Conservation (phyloP, 1,140 invertebrate species). For the Notospermus geniculatus region DNA sequence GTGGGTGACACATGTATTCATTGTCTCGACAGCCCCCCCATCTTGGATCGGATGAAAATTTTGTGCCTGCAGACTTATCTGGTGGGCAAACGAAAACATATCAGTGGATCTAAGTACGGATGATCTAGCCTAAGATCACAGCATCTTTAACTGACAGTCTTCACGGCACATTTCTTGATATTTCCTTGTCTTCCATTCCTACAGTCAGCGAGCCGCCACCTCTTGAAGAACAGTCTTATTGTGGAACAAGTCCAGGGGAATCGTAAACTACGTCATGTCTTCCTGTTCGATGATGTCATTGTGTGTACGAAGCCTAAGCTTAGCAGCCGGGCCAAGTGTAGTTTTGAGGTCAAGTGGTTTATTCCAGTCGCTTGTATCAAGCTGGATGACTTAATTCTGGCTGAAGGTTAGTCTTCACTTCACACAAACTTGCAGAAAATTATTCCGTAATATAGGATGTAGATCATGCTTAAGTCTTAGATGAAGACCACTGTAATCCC, state of each 20-base stretch:
- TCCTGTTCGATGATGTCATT: constrained; percentile 92
- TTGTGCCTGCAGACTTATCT: too few species aligned
- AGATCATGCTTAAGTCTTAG: too few species aligned
- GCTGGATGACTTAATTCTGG: too few species aligned
- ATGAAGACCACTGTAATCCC: too few species aligned
- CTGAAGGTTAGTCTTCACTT: too few species aligned
- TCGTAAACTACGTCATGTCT: constrained; percentile 86
- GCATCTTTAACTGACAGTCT: too few species aligned
- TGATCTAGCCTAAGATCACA: too few species aligned
- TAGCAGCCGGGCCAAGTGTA: constrained; percentile 72
- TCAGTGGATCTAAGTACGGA: too few species aligned
- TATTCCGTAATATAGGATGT: too few species aligned
- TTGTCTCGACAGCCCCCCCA: neutral
- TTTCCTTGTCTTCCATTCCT: constrained; percentile 61
- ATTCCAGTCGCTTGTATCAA: constrained; percentile 66
- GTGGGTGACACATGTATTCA: too few species aligned
- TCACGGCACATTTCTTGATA: constrained; percentile 4
- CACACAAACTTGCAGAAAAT: too few species aligned
- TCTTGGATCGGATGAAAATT: neutral
- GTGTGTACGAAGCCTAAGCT: constrained; percentile 90
- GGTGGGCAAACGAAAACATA: too few species aligned
- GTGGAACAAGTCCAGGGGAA: constrained; percentile 82
- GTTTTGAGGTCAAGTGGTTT: constrained; percentile 89
- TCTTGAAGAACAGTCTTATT: constrained; percentile 93
- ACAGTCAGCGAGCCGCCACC: constrained; percentile 74